phyloP scores from a whole-genome alignment of 2,113 vertebrate genomes.

The Cyanoderma ruficeps region DNA sequence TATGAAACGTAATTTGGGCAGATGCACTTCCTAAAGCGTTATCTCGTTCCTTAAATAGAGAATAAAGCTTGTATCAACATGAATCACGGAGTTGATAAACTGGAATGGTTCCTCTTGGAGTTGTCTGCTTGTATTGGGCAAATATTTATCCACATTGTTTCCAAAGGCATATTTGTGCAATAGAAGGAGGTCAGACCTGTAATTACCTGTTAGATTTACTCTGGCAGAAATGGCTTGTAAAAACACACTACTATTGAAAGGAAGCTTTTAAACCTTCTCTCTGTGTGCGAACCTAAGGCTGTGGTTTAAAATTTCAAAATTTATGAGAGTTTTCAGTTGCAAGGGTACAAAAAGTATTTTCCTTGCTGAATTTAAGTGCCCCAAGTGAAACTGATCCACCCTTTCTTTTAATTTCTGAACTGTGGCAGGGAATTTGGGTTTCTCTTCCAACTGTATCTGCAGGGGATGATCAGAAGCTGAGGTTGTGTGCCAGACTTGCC shows the following conservation, averaged over 20 bases:
- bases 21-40: neutral
- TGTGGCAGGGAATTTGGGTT: neutral
- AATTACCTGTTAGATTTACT: slow-evolving; percentile 43
- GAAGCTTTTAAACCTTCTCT: neutral
- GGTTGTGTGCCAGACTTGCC: neutral
- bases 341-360: neutral
- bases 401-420: neutral
- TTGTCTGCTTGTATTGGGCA: slow-evolving; percentile 25
- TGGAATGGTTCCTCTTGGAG: slow-evolving; percentile 61
- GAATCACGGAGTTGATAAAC: slow-evolving; percentile 59
- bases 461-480: slow-evolving; percentile 11
- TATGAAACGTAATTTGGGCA: neutral
- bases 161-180: slow-evolving; percentile 58
- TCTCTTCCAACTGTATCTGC: neutral
- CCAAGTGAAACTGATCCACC: neutral
- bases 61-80: slow-evolving; percentile 43
- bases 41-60: slow-evolving; percentile 46
- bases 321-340: neutral
- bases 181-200: slow-evolving; percentile 54
- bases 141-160: slow-evolving; percentile 62
- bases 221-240: neutral
- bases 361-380: neutral
- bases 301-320: neutral
- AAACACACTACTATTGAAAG: neutral
- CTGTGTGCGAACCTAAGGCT: neutral